phyloP scores from a whole-genome alignment of 2,797 vertebrate species.

The Triplophysa bombifrons region DNA sequence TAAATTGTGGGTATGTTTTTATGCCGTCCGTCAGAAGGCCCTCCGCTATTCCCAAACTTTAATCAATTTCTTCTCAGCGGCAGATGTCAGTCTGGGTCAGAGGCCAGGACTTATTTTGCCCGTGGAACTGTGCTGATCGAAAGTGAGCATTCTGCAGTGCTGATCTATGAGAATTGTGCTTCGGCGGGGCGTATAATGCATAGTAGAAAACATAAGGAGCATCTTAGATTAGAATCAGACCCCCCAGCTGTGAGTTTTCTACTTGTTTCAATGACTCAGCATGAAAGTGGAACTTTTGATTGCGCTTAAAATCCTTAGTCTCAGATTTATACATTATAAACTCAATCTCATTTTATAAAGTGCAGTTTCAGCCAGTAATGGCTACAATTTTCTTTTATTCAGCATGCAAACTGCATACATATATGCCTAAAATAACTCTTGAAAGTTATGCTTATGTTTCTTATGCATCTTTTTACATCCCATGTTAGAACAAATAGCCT shows the following conservation, averaged over 20 bases:
- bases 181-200: conserved; percentile 33
- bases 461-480: neutral
- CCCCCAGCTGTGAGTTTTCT: conserved; percentile 18
- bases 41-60: conserved; percentile 25
- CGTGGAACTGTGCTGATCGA: conserved; percentile 26
- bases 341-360: neutral
- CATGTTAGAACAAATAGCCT: too few relatives aligned
- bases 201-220: conserved; percentile 42
- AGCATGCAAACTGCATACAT: neutral
- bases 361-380: neutral
- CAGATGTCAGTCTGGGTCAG: conserved; percentile 23
- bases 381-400: neutral
- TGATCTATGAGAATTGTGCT: conserved; percentile 14
- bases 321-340: conserved; percentile 1
- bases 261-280: conserved; percentile 1
- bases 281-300: neutral
- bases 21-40: conserved; percentile 5
- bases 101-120: conserved; percentile 10
- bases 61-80: conserved; percentile 22
- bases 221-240: conserved; percentile 20
- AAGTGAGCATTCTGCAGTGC: conserved; percentile 30
- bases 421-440: neutral
- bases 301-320: neutral
- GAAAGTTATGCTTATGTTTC: neutral
- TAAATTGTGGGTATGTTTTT: neutral